Conservation (phyloP, 2,113 vertebrate genomes). For the Gallinago jamesoni region DNA sequence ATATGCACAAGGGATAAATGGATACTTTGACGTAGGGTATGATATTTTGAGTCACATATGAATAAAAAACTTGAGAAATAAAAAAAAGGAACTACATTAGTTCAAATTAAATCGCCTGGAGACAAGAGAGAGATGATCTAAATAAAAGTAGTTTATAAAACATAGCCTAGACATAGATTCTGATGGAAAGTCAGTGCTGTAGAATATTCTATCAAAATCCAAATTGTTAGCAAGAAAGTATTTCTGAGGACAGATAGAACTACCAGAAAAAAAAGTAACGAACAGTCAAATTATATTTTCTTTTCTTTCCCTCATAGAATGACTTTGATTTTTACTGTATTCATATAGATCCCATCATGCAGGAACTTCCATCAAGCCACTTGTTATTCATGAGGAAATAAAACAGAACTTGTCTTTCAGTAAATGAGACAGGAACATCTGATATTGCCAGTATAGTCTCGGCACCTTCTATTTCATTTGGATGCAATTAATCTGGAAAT, state of each 20-base stretch:
- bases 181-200: not conserved
- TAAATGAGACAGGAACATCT: not conserved
- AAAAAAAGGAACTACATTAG: not conserved
- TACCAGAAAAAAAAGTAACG: not conserved
- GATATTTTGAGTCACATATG: not conserved
- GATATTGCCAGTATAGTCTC: not conserved
- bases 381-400: conserved; percentile 9
- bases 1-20: not conserved
- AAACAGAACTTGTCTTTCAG: not conserved
- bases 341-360: not conserved
- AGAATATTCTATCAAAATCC: not conserved
- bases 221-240: not conserved
- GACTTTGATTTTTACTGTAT: not conserved
- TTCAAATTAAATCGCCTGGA: not conserved
- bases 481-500: conserved; percentile 16
- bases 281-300: not conserved
- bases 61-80: not conserved
- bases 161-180: not conserved
- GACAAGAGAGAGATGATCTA: not conserved
- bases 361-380: not conserved
- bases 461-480: not conserved
- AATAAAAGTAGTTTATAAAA: not conserved
- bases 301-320: not conserved
- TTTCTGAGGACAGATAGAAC: not conserved
- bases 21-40: not conserved